Conservation (phyloP, 2,888 invertebrate genomes). For the Tetramorium bicarinatum region DNA sequence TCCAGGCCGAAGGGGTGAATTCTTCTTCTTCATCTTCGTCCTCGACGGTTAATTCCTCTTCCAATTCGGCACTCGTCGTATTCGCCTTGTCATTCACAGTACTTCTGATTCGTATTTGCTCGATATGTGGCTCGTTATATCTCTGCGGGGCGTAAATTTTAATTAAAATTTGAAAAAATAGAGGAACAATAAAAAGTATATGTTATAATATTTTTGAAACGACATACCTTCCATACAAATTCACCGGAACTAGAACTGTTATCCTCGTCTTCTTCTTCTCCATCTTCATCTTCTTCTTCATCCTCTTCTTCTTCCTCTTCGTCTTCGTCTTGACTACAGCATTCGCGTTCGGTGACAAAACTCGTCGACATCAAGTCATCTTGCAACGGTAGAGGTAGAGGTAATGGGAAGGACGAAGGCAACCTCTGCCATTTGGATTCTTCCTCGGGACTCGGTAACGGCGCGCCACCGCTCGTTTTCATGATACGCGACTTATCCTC, state of each 20-base stretch:
- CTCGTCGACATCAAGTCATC: constrained; percentile 86
- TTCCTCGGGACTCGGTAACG: constrained; percentile 85
- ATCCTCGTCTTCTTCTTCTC: constrained; percentile 87
- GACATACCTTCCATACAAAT: constrained; percentile 92
- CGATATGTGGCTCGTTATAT: constrained; percentile 78
- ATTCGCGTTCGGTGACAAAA: constrained; percentile 88
- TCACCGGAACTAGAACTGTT: constrained; percentile 92
- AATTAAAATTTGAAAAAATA: background rate
- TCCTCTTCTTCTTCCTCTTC: constrained; percentile 86
- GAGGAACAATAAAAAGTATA: background rate
- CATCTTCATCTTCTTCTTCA: constrained; percentile 83
- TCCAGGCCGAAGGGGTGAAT: constrained; percentile 94
- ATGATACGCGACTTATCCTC: constrained; percentile 67
- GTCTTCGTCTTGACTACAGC: constrained; percentile 89
- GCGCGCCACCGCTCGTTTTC: constrained; percentile 78
- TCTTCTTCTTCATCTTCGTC: constrained; percentile 90
- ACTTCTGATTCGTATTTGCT: constrained; percentile 70
- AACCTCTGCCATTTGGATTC: constrained; percentile 83
- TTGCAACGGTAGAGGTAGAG: constrained; percentile 81
- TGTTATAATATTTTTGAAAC: background rate
- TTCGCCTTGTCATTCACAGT: constrained; percentile 52
- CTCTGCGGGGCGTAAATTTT: constrained; percentile 69
- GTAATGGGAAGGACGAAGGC: constrained; percentile 73
- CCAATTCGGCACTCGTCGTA: constrained; percentile 59
- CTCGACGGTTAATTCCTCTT: constrained; percentile 83